Conservation (phyloP, 2,113 vertebrate species). For the Tachysurus fulvidraco region DNA sequence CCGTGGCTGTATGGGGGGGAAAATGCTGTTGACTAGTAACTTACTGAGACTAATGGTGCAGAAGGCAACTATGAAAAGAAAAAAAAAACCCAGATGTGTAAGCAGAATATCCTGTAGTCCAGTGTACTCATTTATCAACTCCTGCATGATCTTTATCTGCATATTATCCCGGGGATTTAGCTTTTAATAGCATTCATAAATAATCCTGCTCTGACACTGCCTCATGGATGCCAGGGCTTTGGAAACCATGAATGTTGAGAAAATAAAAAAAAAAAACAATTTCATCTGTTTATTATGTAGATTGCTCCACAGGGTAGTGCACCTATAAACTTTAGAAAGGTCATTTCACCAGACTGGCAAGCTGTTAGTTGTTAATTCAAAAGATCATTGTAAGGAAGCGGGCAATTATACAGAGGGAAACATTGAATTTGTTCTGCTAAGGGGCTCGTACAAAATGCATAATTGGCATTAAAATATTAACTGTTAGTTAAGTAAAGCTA, state of each 20-base stretch:
- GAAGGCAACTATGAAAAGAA: not conserved
- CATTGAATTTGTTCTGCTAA: constrained; percentile 61
- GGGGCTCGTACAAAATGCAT: constrained; percentile 51
- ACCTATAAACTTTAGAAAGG: constrained; percentile 60
- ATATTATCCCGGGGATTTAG: constrained; percentile 27
- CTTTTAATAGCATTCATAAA: constrained; percentile 1
- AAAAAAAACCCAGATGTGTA: not conserved
- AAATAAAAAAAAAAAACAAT: constrained; percentile 10
- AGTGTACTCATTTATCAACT: not conserved
- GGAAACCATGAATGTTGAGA: constrained; percentile 2
- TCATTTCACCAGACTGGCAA: constrained; percentile 58
- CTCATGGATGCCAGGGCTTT: not conserved
- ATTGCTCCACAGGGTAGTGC: not conserved
- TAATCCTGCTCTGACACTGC: not conserved
- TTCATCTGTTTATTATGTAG: not conserved
- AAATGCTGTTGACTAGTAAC: not conserved
- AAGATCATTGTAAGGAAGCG: constrained; percentile 28
- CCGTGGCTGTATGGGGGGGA: not conserved
- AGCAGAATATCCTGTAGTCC: not conserved
- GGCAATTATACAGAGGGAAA: constrained; percentile 58
- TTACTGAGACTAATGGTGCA: not conserved
- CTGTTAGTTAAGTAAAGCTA: not conserved
- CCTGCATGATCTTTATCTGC: not conserved
- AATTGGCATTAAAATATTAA: not conserved
- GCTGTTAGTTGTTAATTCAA: constrained; percentile 54